Conservation (phyloP, 2,888 invertebrate genomes). For the Tetragonula carbonaria region DNA sequence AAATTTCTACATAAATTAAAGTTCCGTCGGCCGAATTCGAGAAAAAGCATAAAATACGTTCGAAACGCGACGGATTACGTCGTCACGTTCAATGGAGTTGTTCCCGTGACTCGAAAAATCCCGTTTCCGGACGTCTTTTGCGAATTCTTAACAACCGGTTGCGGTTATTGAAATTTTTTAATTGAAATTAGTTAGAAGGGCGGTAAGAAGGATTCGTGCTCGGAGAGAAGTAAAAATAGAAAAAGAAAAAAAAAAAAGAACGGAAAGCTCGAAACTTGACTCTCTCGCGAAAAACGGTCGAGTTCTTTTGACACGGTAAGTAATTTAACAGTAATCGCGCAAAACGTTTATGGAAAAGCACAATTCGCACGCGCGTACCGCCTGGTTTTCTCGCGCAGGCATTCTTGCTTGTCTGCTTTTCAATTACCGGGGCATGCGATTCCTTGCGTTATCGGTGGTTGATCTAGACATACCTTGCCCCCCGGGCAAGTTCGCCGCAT, state of each 20-base stretch:
- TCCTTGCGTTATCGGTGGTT: slow-evolving; percentile 55
- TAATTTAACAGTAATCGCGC: slow-evolving; percentile 5
- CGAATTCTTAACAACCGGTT: too few relatives aligned
- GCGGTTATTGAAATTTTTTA: too few relatives aligned
- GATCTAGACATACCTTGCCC: slow-evolving; percentile 58
- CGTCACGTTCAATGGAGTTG: too few relatives aligned
- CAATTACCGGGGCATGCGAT: slow-evolving; percentile 65
- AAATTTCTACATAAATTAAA: too few relatives aligned
- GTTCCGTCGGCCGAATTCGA: too few relatives aligned
- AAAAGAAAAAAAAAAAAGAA: not conserved
- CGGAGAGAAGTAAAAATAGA: not conserved
- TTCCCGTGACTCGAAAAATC: too few relatives aligned
- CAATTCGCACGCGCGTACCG: not conserved
- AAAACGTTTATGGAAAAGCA: slow-evolving; percentile 8
- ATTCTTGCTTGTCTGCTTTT: slow-evolving; percentile 57
- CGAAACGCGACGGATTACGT: too few relatives aligned
- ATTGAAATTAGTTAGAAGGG: too few relatives aligned
- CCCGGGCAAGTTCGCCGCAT: slow-evolving; percentile 36
- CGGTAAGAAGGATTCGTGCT: not conserved
- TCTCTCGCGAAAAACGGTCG: not conserved
- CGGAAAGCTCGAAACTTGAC: not conserved
- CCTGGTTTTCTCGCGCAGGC: slow-evolving; percentile 10
- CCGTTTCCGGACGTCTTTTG: too few relatives aligned
- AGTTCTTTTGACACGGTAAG: not conserved
- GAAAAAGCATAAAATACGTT: too few relatives aligned